Base-by-base conservation (phyloP, 2,113 vertebrate genomes). In the Alaudala cheleensis region DNA sequence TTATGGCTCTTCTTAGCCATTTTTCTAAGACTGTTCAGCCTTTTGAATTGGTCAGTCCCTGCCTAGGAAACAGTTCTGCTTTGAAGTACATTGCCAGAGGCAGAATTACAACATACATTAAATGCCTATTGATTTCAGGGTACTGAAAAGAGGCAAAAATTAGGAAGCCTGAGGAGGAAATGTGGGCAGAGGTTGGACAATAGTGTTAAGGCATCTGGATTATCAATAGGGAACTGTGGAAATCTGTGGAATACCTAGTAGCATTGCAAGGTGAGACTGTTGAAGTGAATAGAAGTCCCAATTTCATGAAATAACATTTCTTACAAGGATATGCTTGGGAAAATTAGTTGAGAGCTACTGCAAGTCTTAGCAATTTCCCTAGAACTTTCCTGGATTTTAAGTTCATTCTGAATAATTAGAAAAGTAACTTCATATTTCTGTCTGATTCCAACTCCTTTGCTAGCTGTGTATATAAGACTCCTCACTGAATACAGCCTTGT, bases 401-500 rank as follows among this genome's bases (percentile, higher is more conserved):
- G 45, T 88, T 87, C 83, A 9, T 79, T 92, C 34, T 87, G 89
- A 91, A 93, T 81, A 87, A 87, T 86, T 60, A 86, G 64, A 92
- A 73, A 57, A 90, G 33, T 40, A 77, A 77, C 53, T 84, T 89
- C 58, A 37, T 80, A 78, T 51, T 95, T 86, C 85, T 67, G 77
- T 53, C 73, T 82, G 76, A 95, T 88, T 93, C 90, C 71, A 77
- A 22, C 51, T 85, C 74, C 85, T 92, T 90, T 92, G 53, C 90
- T 90, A 92, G 66, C 44, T 64, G 88, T 83, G 26, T 33, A 62
- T 80, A 49, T 73, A 83, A 88, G 88, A 58, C 60, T 95, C 39
- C 92, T 95, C 11, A 1, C 45, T 95, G 95, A 97, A 96, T 87
- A 93, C 93, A 92, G 95, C 91, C 94, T 95, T 95, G 92, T 97